Percentiles rank a stretch among this genome's conserved stretches.
Conservation (phyloP, 2,888 invertebrate species). For the Bombyx huttoni region DNA sequence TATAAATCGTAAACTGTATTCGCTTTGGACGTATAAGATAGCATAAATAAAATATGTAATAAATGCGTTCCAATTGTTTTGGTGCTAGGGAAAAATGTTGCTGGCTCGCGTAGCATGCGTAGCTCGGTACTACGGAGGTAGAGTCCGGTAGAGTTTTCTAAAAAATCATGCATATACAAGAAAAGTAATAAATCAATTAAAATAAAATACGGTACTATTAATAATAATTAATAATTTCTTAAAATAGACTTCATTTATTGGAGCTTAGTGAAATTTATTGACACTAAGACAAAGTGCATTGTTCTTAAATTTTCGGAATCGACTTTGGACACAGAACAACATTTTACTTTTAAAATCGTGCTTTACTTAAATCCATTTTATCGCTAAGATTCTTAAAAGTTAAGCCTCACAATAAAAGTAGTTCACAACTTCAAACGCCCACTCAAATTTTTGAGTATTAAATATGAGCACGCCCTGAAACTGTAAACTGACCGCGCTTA, state of each 20-base stretch:
- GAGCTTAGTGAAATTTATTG: too few species aligned
- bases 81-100: slow-evolving; percentile 17
- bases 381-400: background rate
- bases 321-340: too few species aligned
- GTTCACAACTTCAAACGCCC: background rate
- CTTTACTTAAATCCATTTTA: too few species aligned
- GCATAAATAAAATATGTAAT: background rate
- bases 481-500: slow-evolving; percentile 49
- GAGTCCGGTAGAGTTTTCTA: background rate
- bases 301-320: too few species aligned
- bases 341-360: too few species aligned
- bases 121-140: slow-evolving; percentile 22
- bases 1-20: too few species aligned
- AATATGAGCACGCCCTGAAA: slow-evolving; percentile 19
- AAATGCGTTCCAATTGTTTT: slow-evolving; percentile 3
- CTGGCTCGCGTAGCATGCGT: slow-evolving; percentile 29
- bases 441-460: slow-evolving; percentile 5
- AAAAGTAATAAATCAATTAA: too few species aligned
- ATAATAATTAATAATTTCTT: too few species aligned
- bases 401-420: background rate
- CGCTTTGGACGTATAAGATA: too few species aligned
- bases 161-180: background rate
- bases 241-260: too few species aligned
- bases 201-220: too few species aligned
- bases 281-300: too few species aligned